Evolutionary conservation across 2,888 invertebrate genomes (phyloP).

Genomic region (Unio delphinus): DNA sequence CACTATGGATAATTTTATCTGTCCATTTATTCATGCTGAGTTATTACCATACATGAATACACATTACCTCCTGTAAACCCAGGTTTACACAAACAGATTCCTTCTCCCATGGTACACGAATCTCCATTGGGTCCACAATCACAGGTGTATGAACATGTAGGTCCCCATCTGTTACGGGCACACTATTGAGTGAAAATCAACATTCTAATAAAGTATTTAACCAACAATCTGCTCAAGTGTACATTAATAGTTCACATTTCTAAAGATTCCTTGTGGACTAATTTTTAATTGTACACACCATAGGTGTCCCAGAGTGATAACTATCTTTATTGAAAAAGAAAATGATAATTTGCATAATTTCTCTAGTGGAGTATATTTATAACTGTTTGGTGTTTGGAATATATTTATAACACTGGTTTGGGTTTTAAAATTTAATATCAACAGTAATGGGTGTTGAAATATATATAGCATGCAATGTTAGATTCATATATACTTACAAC

Average conservation of each 20-base stretch:
- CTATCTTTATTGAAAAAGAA: no score
- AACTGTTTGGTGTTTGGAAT: no score
- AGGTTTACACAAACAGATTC: constrained; percentile 53
- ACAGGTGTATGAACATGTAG: constrained; percentile 41
- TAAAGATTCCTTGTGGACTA: no score
- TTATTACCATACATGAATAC: neutral
- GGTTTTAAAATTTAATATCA: neutral
- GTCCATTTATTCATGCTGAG: neutral
- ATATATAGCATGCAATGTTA: no score
- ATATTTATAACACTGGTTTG: neutral
- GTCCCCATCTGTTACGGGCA: constrained; percentile 36
- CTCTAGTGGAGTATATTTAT: no score
- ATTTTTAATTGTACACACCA: no score
- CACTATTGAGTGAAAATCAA: constrained; percentile 28
- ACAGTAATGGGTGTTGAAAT: neutral
- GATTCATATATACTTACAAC: constrained; percentile 14
- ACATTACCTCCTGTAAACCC: constrained; percentile 56
- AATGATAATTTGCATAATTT: no score
- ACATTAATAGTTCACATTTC: no score
- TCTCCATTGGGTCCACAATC: constrained; percentile 39
- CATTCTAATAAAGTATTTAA: neutral
- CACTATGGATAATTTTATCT: no score
- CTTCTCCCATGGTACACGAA: constrained; percentile 45
- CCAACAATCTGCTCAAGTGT: neutral
- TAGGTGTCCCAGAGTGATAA: no score